Percentiles rank a stretch among this genome's conserved stretches.
Evolutionary conservation across 35 echinoderm and acorn worm species (phyloP).

Genomic region (Apostichopus californicus): DNA sequence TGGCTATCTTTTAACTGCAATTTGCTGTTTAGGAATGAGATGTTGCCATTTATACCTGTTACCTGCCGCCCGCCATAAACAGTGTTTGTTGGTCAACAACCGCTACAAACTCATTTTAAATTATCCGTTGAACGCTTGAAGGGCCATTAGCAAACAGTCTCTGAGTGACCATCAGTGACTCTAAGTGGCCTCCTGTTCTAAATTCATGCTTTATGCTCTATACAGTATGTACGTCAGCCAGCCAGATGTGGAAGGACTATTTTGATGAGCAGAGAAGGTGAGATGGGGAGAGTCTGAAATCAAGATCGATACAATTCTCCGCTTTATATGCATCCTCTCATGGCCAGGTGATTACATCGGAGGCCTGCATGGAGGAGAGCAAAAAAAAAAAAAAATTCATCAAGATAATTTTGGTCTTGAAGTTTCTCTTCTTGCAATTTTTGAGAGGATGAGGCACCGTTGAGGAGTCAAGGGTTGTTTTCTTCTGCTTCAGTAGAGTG

Average conservation of each 20-base stretch:
- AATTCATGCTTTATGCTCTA: background rate
- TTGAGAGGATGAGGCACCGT: background rate
- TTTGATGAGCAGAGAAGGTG: no score
- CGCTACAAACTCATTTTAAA: no score
- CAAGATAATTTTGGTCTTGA: background rate
- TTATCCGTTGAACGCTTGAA: background rate
- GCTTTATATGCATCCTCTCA: background rate
- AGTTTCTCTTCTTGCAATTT: background rate
- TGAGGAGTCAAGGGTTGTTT: background rate
- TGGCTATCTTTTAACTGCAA: no score
- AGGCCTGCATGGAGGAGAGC: background rate
- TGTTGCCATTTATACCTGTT: no score
- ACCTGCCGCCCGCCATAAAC: no score
- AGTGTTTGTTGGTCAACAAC: no score
- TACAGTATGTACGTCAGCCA: background rate
- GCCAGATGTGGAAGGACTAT: background rate
- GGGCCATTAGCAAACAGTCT: background rate
- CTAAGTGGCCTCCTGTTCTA: background rate
- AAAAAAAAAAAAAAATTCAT: background rate
- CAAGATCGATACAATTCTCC: conserved; percentile 17
- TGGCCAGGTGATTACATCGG: conserved; percentile 28
- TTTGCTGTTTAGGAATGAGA: no score
- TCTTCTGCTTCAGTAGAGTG: background rate
- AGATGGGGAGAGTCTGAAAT: no score
- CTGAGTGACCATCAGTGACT: background rate